Base-by-base conservation (phyloP, 2,113 vertebrate species). In the Muscicapa adusta region DNA sequence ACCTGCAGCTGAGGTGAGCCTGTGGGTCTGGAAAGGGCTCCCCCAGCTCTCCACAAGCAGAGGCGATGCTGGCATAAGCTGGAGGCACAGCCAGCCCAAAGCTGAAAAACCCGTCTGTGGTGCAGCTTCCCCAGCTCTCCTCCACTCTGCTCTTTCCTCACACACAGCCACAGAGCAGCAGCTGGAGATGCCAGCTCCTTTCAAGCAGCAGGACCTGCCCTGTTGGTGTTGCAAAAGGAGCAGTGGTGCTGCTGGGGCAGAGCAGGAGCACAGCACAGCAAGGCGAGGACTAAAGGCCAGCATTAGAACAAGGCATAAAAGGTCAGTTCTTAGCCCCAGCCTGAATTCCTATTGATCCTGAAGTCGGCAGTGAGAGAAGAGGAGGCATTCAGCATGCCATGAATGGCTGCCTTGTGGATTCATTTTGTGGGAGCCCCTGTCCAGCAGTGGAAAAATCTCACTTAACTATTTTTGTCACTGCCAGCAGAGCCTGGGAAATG, bases 341-440 rank as follows among this genome's bases (percentile, higher is more conserved):
- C 66, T 90, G 82, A 94, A 82, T 85, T 73, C 82, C 81, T 79
- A 86, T 89, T 91, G 91, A 95, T 70, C 80, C 7, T 16, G 0
- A 84, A 92, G 63, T 6, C 23, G 2, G 42, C 84, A 66, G 63
- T 26, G 20, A 91, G 57, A 91, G 79, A 94, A 95, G 75, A 83
- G 74, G 23, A 57, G 89, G 77, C 86, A 97, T 97, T 97, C 93
- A 97, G 34, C 25, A 2, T 17, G 51, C 47, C 43, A 50, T 96
- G 92, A 97, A 97, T 95, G 26, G 77, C 74, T 93, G 90, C 92
- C 91, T 96, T 97, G 95, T 96, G 73, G 85, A 95, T 96, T 97
- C 88, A 93, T 88, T 83, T 47, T 29, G 91, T 45, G 67, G 66
- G 45, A 95, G 88, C 50, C 82, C 93, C 74, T 43, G 36, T 89